phyloP scores from a whole-genome alignment of 2,888 invertebrate species.

The Ypsolopha sequella region DNA sequence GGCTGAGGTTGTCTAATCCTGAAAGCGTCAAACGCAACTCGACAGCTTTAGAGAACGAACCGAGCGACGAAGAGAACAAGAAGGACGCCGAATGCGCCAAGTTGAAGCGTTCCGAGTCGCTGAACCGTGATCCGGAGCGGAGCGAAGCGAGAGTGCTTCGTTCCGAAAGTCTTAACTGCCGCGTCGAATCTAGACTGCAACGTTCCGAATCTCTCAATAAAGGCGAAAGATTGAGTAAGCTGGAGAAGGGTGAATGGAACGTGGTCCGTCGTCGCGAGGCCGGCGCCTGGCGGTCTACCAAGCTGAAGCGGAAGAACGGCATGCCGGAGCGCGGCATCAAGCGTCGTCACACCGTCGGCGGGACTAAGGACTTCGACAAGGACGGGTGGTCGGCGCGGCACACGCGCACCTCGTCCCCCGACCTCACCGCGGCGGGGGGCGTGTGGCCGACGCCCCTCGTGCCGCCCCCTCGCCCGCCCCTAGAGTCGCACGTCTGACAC shows the following conservation, averaged over 20 bases:
- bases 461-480: conserved; percentile 40
- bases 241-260: conserved; percentile 79
- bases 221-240: conserved; percentile 64
- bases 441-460: conserved; percentile 38
- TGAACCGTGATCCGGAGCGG: conserved; percentile 68
- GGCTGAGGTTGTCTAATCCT: conserved; percentile 16
- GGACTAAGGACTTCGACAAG: conserved; percentile 86
- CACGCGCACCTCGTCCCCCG: conserved; percentile 72
- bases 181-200: conserved; percentile 33
- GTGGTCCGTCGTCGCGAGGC: conserved; percentile 74
- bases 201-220: conserved; percentile 36
- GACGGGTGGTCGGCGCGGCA: conserved; percentile 72
- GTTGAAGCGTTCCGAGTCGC: conserved; percentile 72
- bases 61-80: conserved; percentile 15
- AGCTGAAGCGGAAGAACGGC: conserved; percentile 81
- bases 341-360: conserved; percentile 92
- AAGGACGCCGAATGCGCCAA: conserved; percentile 29
- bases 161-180: conserved; percentile 73
- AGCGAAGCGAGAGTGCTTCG: conserved; percentile 67
- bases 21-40: conserved; percentile 33
- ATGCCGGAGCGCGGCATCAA: conserved; percentile 88
- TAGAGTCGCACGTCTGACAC: conserved; percentile 41
- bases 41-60: conserved; percentile 25
- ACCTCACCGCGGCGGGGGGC: conserved; percentile 50
- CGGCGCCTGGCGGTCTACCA: conserved; percentile 67